These are phyloP conservation scores for Pegoplata infirma DNA, from an alignment of 2,888 invertebrate genomes.

Conservation along the genomic window DNA sequence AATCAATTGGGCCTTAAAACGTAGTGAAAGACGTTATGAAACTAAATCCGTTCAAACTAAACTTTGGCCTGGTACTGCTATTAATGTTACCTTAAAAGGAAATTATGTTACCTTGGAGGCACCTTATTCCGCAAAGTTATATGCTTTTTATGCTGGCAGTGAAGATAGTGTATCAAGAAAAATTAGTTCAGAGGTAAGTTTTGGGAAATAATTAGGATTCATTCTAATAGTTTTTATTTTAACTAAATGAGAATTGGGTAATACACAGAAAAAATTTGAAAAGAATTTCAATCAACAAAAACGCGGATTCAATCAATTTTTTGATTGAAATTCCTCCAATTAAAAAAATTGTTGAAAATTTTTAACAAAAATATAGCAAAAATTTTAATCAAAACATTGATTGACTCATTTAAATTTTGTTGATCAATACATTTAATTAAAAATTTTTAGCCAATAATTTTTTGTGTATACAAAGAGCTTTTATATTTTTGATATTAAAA, in stretches of 20 bases:
- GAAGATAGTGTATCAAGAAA: slow-evolving; percentile 74
- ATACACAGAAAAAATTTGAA: too few relatives aligned
- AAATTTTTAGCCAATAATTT: too few relatives aligned
- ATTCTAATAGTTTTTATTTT: neutral
- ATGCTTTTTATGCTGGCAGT: slow-evolving; percentile 79
- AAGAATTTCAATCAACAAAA: too few relatives aligned
- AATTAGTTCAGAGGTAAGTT: slow-evolving; percentile 74
- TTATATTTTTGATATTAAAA: too few relatives aligned
- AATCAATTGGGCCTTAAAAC: slow-evolving; percentile 85
- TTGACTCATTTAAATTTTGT: too few relatives aligned
- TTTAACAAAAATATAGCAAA: too few relatives aligned
- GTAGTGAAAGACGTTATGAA: slow-evolving; percentile 80
- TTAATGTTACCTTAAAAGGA: slow-evolving; percentile 88
- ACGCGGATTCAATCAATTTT: too few relatives aligned
- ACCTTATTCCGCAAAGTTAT: slow-evolving; percentile 85
- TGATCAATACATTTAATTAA: too few relatives aligned
- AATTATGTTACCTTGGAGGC: slow-evolving; percentile 86
- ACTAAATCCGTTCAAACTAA: slow-evolving; percentile 81
- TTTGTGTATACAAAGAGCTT: too few relatives aligned
- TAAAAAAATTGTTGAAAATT: too few relatives aligned
- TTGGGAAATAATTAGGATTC: neutral
- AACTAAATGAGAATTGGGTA: neutral
- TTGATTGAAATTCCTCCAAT: too few relatives aligned
- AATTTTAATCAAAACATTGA: too few relatives aligned
- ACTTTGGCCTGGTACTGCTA: slow-evolving; percentile 87